These are phyloP conservation scores for Brachionichthys hirsutus DNA, from an alignment of 2,113 vertebrate species.

Conservation along the genomic window DNA sequence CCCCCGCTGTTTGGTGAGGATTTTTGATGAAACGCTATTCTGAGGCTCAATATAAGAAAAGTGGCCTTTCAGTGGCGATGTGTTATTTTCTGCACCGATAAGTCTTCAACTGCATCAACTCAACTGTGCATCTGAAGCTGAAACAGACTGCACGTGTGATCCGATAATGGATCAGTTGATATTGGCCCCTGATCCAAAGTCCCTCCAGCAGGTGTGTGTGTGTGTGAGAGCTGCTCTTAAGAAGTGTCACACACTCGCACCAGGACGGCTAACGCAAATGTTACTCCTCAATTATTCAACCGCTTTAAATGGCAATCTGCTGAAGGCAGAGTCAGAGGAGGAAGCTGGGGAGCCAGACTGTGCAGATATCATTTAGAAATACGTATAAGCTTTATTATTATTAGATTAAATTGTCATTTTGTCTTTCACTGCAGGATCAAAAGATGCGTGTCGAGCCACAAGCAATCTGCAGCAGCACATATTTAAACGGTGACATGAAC, in stretches of 20 bases:
- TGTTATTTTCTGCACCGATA: not conserved
- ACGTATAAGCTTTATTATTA: not conserved
- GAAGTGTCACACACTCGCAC: conserved; percentile 43
- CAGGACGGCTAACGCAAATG: conserved; percentile 72
- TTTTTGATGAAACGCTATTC: not conserved
- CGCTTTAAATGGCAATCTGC: conserved; percentile 77
- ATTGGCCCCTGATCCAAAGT: conserved; percentile 28
- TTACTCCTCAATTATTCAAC: conserved; percentile 80
- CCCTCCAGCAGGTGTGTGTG: conserved; percentile 50
- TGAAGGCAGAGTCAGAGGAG: conserved; percentile 38
- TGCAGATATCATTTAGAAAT: not conserved
- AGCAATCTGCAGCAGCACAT: conserved; percentile 45
- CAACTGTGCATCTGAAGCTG: not conserved
- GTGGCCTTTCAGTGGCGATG: not conserved
- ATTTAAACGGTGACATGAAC: conserved; percentile 23
- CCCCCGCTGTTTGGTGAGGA: not conserved
- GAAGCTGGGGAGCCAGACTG: not conserved
- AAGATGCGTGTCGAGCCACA: conserved; percentile 10
- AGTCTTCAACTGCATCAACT: not conserved
- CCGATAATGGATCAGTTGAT: conserved; percentile 12
- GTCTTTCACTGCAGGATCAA: conserved; percentile 19
- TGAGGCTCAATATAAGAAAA: not conserved
- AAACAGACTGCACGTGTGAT: not conserved
- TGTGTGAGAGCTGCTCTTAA: conserved; percentile 16
- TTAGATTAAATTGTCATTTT: not conserved